Evolutionary conservation across 2,113 vertebrate species (phyloP).

Genomic region (Bungarus multicinctus): DNA sequence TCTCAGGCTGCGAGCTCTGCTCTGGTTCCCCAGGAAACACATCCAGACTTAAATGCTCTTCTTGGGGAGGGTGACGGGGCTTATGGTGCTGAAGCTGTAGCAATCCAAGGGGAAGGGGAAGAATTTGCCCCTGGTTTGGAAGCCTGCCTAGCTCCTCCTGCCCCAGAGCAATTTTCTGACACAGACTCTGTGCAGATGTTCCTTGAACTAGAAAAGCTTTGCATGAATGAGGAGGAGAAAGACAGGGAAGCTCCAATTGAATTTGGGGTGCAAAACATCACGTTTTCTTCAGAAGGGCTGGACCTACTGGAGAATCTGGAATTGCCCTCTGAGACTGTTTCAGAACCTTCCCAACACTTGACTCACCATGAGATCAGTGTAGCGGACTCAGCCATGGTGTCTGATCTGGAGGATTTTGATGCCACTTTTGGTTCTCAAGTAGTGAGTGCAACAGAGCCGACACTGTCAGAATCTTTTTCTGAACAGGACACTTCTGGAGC

Average conservation of each 20-base stretch:
- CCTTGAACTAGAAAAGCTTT: conserved; percentile 90
- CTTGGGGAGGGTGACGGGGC: neutral
- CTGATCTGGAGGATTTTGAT: conserved; percentile 60
- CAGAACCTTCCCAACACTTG: conserved; percentile 31
- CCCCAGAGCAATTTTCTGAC: conserved; percentile 68
- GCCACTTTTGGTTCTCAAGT: conserved; percentile 69
- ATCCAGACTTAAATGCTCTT: neutral
- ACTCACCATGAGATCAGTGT: conserved; percentile 47
- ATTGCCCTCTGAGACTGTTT: conserved; percentile 26
- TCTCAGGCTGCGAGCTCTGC: conserved; percentile 1
- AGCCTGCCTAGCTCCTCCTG: neutral
- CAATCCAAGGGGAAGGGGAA: conserved; percentile 38
- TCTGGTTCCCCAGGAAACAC: conserved; percentile 44
- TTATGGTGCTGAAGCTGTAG: neutral
- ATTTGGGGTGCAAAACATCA: conserved; percentile 46
- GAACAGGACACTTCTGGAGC: conserved; percentile 55
- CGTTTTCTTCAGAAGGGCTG: conserved; percentile 22
- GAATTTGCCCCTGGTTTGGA: conserved; percentile 44
- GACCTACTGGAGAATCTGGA: conserved; percentile 32
- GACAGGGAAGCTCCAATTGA: conserved; percentile 44
- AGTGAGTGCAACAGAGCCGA: conserved; percentile 57
- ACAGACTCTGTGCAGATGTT: conserved; percentile 92
- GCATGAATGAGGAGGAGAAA: conserved; percentile 70
- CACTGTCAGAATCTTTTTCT: conserved; percentile 52
- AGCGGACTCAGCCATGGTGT: conserved; percentile 56